Evolutionary conservation across 2,797 vertebrate genomes (phyloP), one percentile per base, ranked within the genome.

Genomic region (Artibeus lituratus): DNA sequence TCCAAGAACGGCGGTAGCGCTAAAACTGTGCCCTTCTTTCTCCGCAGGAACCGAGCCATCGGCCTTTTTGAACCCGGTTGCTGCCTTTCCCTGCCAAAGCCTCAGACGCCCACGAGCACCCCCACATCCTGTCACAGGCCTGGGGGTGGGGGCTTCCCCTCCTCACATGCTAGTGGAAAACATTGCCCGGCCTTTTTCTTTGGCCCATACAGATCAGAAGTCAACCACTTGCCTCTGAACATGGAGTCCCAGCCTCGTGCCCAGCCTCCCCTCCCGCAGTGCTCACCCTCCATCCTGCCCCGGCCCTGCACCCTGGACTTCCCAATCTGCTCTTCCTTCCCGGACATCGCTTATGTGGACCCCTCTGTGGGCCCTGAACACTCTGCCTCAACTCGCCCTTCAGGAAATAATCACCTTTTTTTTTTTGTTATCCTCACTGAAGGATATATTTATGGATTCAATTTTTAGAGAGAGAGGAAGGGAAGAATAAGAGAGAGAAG

Each of bases 91-190:
- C 77, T 83, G 85, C n/a, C 57, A 89, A 47, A n/a, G 19, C 57
- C 22, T 93, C 29, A 26, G 51, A 62, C 55, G 78, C 85, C 51
- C 65, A 78, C 37, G 1, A 62, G 57, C 47, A 88, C 59, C 51
- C 70, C 88, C 91, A 96, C 96, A 96, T 97, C 97, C 97, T 95
- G 96, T 96, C 73, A 94, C 88, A 49, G 44, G 62, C 67, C 73
- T 91, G 95, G 51, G 88, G 95, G 94, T 51, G 94, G 96, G 97
- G 97, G 78, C 49, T 94, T 94, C 82, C 95, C 96, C 95, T 90
- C 39, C 57, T 87, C 6, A 18, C 16, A 84, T 29, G 39, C 47
- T 55, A 87, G 92, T 88, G 93, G 97, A 97, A 97, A 97, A 94
- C 67, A 92, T 76, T 87, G 92, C 44, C 67, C 80, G 77, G 24